Percentiles rank a stretch among this genome's conserved stretches.
phyloP scores from a whole-genome alignment of 2,113 vertebrate genomes.

The Paracyprichromis sp. region DNA sequence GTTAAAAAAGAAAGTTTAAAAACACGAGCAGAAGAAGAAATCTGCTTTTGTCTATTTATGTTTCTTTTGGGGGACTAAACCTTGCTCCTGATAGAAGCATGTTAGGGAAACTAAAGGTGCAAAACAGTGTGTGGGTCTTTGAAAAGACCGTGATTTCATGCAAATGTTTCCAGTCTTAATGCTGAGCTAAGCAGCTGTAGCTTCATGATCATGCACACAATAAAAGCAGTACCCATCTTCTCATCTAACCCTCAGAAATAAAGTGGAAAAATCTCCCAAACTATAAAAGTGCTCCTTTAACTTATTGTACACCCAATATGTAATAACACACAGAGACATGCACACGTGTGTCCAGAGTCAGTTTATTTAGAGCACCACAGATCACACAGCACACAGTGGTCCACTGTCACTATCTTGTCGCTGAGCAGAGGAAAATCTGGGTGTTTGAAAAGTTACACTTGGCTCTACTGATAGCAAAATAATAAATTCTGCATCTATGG shows the following conservation, averaged over 20 bases:
- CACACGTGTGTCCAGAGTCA: not conserved
- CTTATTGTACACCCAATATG: not conserved
- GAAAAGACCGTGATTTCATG: not conserved
- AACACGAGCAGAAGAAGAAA: not conserved
- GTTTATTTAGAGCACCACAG: conserved; percentile 25
- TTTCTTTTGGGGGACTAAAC: not conserved
- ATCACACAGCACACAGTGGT: conserved; percentile 11
- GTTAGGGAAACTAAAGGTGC: not conserved
- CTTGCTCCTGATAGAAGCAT: not conserved
- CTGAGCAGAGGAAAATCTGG: not conserved
- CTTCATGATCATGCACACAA: not conserved
- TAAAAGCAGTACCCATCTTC: not conserved
- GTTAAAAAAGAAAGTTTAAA: not conserved
- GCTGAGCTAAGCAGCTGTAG: not conserved
- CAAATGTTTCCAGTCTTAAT: not conserved
- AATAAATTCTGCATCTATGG: conserved; percentile 35
- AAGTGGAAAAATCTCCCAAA: not conserved
- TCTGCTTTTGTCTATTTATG: not conserved
- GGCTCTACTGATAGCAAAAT: not conserved
- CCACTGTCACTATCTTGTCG: conserved; percentile 10
- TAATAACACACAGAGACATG: not conserved
- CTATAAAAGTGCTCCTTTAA: not conserved
- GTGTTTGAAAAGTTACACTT: conserved; percentile 30
- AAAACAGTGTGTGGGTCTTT: not conserved
- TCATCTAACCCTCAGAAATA: not conserved